Conservation (phyloP, 1,140 invertebrate species). For the Diabrotica undecimpunctata region DNA sequence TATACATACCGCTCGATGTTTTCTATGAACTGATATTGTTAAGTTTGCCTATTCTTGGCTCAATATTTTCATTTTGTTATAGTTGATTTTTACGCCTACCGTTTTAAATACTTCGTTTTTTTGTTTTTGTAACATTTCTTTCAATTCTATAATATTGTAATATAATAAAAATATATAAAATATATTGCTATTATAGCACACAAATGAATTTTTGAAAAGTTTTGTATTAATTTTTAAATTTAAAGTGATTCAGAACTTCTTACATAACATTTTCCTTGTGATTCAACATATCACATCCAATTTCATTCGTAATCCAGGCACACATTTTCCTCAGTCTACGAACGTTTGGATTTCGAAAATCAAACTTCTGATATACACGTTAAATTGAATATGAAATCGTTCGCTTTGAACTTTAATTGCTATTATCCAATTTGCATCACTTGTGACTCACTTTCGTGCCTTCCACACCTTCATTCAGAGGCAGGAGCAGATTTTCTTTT, state of each 20-base stretch:
- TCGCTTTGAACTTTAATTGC: constrained; percentile 4
- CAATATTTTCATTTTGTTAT: too few relatives aligned
- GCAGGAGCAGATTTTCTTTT: background rate
- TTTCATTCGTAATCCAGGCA: background rate
- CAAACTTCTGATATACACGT: background rate
- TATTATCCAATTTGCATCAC: constrained; percentile 8
- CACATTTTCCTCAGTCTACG: background rate
- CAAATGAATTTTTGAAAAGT: constrained; percentile 8
- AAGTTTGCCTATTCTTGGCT: too few relatives aligned
- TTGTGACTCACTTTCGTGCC: background rate
- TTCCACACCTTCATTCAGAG: constrained; percentile 5
- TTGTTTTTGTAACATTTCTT: too few relatives aligned
- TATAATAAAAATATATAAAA: too few relatives aligned
- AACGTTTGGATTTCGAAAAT: background rate
- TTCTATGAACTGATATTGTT: too few relatives aligned
- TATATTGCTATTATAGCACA: too few relatives aligned
- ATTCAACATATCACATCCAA: constrained; percentile 24
- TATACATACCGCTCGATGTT: too few relatives aligned
- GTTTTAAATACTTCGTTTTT: too few relatives aligned
- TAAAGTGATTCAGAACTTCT: constrained; percentile 14
- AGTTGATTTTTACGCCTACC: too few relatives aligned
- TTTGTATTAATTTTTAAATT: too few relatives aligned
- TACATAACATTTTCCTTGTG: constrained; percentile 18
- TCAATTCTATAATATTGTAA: too few relatives aligned
- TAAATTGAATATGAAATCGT: constrained; percentile 1